Percentiles rank a stretch among this genome's conserved stretches.
Conservation (phyloP, 2,888 invertebrate genomes). For the Platypus cylindrus region DNA sequence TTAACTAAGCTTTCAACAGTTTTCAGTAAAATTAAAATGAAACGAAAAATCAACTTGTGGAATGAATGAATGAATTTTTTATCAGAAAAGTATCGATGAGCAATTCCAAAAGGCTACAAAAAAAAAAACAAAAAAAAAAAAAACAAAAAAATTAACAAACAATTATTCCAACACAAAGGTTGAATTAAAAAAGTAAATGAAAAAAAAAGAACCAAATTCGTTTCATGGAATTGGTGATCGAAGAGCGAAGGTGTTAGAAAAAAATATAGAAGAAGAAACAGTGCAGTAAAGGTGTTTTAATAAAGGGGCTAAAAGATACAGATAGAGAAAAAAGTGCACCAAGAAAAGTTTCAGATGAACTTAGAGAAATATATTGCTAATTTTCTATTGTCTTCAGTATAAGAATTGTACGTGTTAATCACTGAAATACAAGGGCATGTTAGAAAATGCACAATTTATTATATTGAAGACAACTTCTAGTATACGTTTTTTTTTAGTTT, state of each 20-base stretch:
- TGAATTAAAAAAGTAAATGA: too few relatives aligned
- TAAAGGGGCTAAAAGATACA: constrained; percentile 13
- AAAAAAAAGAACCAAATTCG: constrained; percentile 23
- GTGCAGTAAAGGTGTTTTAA: constrained; percentile 19
- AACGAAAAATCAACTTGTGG: too few relatives aligned
- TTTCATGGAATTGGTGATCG: constrained; percentile 25
- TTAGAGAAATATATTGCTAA: constrained; percentile 7
- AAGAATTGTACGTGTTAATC: constrained; percentile 3
- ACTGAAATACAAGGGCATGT: constrained; percentile 2
- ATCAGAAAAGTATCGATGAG: too few relatives aligned
- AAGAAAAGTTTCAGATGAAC: constrained; percentile 3
- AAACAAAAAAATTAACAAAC: too few relatives aligned
- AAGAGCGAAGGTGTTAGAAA: constrained; percentile 12
- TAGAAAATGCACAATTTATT: constrained; percentile 4
- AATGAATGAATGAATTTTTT: too few relatives aligned
- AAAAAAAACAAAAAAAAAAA: constrained; percentile 7
- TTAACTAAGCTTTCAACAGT: too few relatives aligned
- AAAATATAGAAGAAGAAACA: constrained; percentile 8
- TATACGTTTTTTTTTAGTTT: constrained; percentile 9
- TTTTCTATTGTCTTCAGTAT: constrained; percentile 4
- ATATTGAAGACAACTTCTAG: constrained; percentile 8
- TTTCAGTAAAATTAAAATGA: too few relatives aligned
- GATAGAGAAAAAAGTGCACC: constrained; percentile 10
- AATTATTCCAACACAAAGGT: too few relatives aligned
- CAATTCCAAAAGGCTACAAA: constrained; percentile 12